Base-by-base conservation (phyloP, 1,140 invertebrate species). In the Pollicipes pollicipes region DNA sequence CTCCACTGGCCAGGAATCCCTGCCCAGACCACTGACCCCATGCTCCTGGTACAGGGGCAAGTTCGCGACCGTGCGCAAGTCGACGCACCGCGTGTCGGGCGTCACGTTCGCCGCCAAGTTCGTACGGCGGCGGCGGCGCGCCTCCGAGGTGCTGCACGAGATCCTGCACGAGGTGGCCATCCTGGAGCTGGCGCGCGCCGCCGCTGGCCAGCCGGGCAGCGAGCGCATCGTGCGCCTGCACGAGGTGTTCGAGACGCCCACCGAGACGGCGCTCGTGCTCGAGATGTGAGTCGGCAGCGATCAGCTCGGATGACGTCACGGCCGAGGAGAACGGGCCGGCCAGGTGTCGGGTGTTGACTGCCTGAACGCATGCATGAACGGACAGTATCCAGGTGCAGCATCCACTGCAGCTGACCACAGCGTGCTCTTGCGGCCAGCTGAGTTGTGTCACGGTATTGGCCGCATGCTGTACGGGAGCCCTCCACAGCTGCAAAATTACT, bases 91-190 rank as follows among this genome's bases (percentile, higher is more conserved):
- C 78, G 84, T 86, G 72, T 91, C 88, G 16, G 89, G 90, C 31
- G 83, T 85, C 74, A 87, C 91, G 79, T 97, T 90, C 83, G 95
- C 95, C 0, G 95, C 94, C 73, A 98, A 98, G 83, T 95, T 91
- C 82, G 89, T 97, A 74, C 87, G 89, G 79, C 94, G 96, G 80
- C 83, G 92, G 75, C 85, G 93, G 76, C 86, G 89, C 73, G 88
- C 87, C 58, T 85, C 86, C 72, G 90, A 93, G 80, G 91, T 91
- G 70, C 84, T 89, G 73, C 76, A 77, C 70, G 90, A 93, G 80
- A 91, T 92, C 70, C 84, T 89, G 73, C 78, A 82, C 32, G 83
- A 84, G 75, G 78, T 83, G 35, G 79, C 80, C 8, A 82, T 84
- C 73, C 77, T 84, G 24, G 77, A 82, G 70, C 73, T 81, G 70